These are phyloP conservation scores for Ecdyonurus torrentis DNA, from an alignment of 2,888 invertebrate genomes.

Conservation along the genomic window DNA sequence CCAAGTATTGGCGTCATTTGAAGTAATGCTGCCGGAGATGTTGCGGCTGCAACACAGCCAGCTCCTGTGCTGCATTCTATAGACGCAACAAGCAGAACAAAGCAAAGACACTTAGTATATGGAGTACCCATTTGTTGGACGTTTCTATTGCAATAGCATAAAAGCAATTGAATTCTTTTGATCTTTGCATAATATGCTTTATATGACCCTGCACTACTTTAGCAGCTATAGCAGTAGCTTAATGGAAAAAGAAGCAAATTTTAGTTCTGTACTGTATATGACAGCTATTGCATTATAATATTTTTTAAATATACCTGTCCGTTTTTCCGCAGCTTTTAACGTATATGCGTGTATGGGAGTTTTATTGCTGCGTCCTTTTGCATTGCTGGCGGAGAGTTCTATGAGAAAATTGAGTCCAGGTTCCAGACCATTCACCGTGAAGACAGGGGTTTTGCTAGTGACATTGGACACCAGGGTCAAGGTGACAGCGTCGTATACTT, in stretches of 20 bases:
- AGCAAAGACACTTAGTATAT: background rate
- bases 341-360: conserved; percentile 50
- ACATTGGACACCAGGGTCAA: conserved; percentile 37
- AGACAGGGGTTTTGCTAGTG: conserved; percentile 39
- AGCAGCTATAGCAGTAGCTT: background rate
- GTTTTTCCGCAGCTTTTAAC: conserved; percentile 52
- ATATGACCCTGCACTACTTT: too few species aligned
- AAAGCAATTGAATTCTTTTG: background rate
- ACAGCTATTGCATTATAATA: background rate
- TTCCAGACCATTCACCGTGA: conserved; percentile 46
- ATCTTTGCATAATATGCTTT: background rate
- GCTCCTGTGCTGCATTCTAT: background rate
- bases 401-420: conserved; percentile 52
- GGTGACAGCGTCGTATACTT: conserved; percentile 38
- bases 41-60: conserved; percentile 4
- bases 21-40: conserved; percentile 26
- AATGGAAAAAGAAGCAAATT: background rate
- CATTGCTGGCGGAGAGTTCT: conserved; percentile 49
- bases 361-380: conserved; percentile 50
- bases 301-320: conserved; percentile 35
- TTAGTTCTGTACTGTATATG: background rate
- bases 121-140: background rate
- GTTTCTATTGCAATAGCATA: too few species aligned
- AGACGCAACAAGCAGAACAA: background rate
- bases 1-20: conserved; percentile 37